Percentiles rank a stretch among this genome's conserved stretches.
These are phyloP conservation scores for Arbacia lixula DNA, from an alignment of 53 echinoderm and acorn worm genomes.

Conservation along the genomic window DNA sequence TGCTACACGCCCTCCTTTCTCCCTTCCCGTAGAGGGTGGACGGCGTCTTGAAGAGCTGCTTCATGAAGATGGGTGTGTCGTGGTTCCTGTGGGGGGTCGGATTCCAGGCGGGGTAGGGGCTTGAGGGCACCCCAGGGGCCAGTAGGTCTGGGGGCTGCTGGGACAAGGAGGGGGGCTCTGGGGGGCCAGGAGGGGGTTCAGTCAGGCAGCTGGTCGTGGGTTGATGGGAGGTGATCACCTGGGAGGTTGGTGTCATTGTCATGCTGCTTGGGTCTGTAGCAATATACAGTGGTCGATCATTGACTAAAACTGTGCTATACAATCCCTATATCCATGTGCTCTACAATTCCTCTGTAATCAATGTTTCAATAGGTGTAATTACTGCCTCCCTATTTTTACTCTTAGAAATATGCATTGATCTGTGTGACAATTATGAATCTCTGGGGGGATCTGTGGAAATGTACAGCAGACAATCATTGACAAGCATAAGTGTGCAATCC, in stretches of 20 bases:
- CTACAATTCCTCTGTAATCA: too few species aligned
- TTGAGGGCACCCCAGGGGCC: too few species aligned
- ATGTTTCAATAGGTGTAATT: too few species aligned
- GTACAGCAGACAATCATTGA: too few species aligned
- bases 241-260: slow-evolving; percentile 22
- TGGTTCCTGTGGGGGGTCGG: slow-evolving; percentile 24
- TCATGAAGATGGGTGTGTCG: slow-evolving; percentile 73
- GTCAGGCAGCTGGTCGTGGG: slow-evolving; percentile 13
- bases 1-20: slow-evolving; percentile 40
- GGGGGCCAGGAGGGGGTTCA: not conserved
- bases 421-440: too few species aligned
- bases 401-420: too few species aligned
- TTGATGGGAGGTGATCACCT: slow-evolving; percentile 60
- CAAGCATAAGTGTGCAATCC: too few species aligned
- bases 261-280: slow-evolving; percentile 43
- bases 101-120: slow-evolving; percentile 55
- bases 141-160: too few species aligned
- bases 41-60: slow-evolving; percentile 85
- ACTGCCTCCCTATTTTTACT: too few species aligned
- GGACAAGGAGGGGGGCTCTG: not conserved
- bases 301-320: too few species aligned
- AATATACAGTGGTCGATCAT: not conserved
- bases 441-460: too few species aligned
- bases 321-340: too few species aligned
- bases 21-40: slow-evolving; percentile 43